A percentile compares a stretch with the other conserved stretches of the same genome.
These are phyloP conservation scores for Archocentrus centrarchus DNA, from an alignment of 2,113 vertebrate genomes.

Conservation along the genomic window DNA sequence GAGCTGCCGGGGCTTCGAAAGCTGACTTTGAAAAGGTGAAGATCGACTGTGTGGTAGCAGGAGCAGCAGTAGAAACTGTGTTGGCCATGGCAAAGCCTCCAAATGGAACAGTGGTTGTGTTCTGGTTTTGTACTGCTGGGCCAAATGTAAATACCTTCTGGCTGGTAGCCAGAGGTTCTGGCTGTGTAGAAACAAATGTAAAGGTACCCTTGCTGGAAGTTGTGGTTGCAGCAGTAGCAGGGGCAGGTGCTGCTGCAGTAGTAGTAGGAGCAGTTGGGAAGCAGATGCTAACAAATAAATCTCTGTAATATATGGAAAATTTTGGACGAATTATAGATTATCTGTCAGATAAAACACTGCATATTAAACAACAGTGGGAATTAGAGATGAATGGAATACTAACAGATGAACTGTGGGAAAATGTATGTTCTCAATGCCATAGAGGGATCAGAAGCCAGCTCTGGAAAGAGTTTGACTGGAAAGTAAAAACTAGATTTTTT, in stretches of 20 bases:
- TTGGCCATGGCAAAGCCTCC: conserved; percentile 69
- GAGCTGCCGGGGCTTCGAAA: conserved; percentile 62
- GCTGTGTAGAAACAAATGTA: conserved; percentile 77
- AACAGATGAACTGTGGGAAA: no score
- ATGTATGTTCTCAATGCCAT: no score
- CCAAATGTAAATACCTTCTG: conserved; percentile 78
- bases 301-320: no score
- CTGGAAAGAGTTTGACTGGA: no score
- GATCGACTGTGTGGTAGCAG: conserved; percentile 63
- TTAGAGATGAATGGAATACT: no score
- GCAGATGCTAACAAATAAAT: no score
- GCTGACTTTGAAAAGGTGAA: conserved; percentile 79
- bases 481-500: no score
- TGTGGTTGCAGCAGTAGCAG: conserved; percentile 42
- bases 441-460: no score
- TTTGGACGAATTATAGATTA: no score
- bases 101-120: conserved; percentile 69
- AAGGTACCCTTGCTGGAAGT: conserved; percentile 72
- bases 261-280: conserved; percentile 23
- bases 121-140: conserved; percentile 70
- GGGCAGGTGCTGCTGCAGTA: not conserved
- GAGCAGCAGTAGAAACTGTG: conserved; percentile 28
- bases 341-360: no score
- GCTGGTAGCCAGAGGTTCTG: conserved; percentile 27
- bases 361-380: no score